Evolutionary conservation across 2,888 invertebrate species (phyloP), one percentile per base, ranked within the genome.

Genomic region (Sericinus montela): DNA sequence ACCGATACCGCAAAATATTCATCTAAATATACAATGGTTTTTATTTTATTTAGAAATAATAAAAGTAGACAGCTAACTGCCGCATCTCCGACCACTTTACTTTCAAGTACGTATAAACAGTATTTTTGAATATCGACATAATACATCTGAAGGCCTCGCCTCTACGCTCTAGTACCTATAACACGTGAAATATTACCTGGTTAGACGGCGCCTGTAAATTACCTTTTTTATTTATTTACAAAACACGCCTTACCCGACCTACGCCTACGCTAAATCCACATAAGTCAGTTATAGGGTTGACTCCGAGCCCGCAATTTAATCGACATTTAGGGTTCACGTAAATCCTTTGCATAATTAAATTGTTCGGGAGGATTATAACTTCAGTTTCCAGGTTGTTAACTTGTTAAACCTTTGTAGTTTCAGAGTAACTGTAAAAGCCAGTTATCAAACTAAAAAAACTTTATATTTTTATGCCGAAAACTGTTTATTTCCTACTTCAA

Each of bases 211-310:
- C 7, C 37, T 10, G 16, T 45, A 25, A 30, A 23, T 4, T 11
- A 48, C 13, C 37, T 38, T 48, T 48, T 42, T 48, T 37, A 37
- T 48, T 48, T 43, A 38, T 48, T 48, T 46, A 45, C 29, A 30
- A 40, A 36, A 34, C 41, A 13, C 28, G n/a, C 16, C 15, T 23
- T 19, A 36, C 34, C 48, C 1, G 10, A 11, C 3, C 11, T 30
- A 9, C 30, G 30, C 47, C 39, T 30, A 52, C 37, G 23, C 15
- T 32, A 37, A 35, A 28, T 34, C 50, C 30, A 19, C 19, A 19
- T 19, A 29, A 15, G 29, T 16, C 8, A 19, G 30, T 41, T 34
- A 28, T 36, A 28, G 14, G 34, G 15, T 25, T 15, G 15, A 11
- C 13, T 11, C 5, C 28, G 39, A 40, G 39, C 32, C 11, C 8